Percentiles rank a stretch among this genome's conserved stretches.
Evolutionary conservation across 2,113 vertebrate genomes (phyloP).

Genomic region (Notothenia coriiceps): DNA sequence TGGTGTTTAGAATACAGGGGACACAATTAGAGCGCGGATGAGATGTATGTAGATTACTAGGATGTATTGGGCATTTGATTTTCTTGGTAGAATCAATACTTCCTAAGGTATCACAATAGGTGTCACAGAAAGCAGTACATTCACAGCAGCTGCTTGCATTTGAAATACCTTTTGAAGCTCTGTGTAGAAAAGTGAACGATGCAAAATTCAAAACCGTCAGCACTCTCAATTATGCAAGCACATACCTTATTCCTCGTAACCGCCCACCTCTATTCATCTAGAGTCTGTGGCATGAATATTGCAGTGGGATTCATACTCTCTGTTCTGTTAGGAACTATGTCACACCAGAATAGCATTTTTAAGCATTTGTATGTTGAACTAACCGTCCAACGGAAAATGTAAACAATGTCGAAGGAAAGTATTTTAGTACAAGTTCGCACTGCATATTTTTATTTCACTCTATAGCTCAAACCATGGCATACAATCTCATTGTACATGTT

Average conservation of each 20-base stretch:
- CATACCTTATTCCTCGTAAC: slow-evolving; percentile 48
- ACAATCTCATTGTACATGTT: not conserved
- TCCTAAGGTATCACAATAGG: slow-evolving; percentile 40
- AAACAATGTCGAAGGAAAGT: slow-evolving; percentile 2
- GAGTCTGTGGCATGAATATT: slow-evolving; percentile 65
- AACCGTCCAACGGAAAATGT: slow-evolving; percentile 13
- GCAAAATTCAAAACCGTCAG: slow-evolving; percentile 66
- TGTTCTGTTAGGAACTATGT: slow-evolving; percentile 56
- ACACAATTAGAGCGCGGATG: slow-evolving; percentile 23
- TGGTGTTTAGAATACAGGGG: slow-evolving; percentile 29
- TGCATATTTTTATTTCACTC: slow-evolving; percentile 5
- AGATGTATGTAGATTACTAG: slow-evolving; percentile 43
- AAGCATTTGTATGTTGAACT: slow-evolving; percentile 15
- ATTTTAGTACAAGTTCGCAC: slow-evolving; percentile 4
- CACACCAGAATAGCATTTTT: slow-evolving; percentile 38
- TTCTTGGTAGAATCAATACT: slow-evolving; percentile 27
- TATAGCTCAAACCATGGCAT: not conserved
- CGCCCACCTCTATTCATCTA: slow-evolving; percentile 53
- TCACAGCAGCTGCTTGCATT: slow-evolving; percentile 28
- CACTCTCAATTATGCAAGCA: slow-evolving; percentile 63
- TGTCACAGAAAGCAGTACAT: slow-evolving; percentile 15
- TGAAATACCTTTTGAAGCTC: slow-evolving; percentile 53
- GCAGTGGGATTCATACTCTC: slow-evolving; percentile 44
- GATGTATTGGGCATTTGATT: slow-evolving; percentile 40
- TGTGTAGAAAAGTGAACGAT: slow-evolving; percentile 30